Conservation (phyloP, 2,888 invertebrate genomes). For the Yponomeuta malinellus region DNA sequence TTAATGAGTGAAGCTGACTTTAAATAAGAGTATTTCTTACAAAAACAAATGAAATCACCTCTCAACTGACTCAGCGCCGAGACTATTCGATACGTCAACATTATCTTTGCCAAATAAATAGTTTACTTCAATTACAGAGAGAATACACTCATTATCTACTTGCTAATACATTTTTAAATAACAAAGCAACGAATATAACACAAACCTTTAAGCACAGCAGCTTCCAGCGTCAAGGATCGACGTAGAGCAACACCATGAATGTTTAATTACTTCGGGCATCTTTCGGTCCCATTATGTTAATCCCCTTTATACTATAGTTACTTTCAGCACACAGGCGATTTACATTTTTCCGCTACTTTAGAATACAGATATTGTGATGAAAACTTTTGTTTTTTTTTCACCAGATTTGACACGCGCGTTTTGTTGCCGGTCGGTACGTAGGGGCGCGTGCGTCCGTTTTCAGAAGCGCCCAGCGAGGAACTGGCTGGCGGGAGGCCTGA, state of each 20-base stretch:
- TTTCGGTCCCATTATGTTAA: constrained; percentile 36
- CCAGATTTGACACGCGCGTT: constrained; percentile 29
- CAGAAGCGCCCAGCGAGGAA: not conserved
- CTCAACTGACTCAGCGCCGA: no score
- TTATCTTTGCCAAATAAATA: no score
- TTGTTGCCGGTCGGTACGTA: not conserved
- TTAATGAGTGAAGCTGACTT: not conserved
- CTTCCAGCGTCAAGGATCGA: not conserved
- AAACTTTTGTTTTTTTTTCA: constrained; percentile 32
- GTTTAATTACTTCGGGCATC: constrained; percentile 43
- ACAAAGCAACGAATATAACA: not conserved
- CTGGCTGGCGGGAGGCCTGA: not conserved
- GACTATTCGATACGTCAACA: no score
- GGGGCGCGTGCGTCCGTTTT: not conserved
- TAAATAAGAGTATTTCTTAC: no score
- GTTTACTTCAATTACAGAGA: no score
- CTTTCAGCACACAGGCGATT: constrained; percentile 25
- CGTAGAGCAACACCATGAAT: constrained; percentile 34
- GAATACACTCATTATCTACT: not conserved
- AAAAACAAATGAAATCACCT: no score
- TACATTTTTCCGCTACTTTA: not conserved
- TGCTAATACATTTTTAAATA: not conserved
- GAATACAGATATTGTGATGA: not conserved
- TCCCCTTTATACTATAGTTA: constrained; percentile 24
- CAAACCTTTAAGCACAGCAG: not conserved